Percentiles rank a stretch among this genome's conserved stretches.
phyloP scores from a whole-genome alignment of 2,797 vertebrate species.

The Parauchenoglanis punctatus region DNA sequence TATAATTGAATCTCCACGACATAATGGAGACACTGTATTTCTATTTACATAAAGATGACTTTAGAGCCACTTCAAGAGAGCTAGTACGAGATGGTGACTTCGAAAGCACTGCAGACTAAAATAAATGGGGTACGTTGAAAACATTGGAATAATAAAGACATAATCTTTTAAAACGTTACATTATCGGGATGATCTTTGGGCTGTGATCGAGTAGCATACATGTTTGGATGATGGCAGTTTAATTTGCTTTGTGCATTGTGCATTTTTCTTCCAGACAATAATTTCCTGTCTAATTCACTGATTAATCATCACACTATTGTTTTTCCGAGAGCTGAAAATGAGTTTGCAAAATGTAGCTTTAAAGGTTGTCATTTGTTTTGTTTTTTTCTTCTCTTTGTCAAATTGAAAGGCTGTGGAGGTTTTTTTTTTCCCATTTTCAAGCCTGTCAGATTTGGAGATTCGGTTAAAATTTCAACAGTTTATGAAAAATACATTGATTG shows the following conservation, averaged over 20 bases:
- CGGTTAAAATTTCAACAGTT: conserved; percentile 63
- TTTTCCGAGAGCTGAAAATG: neutral
- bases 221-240: neutral
- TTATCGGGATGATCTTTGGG: neutral
- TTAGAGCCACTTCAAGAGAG: neutral
- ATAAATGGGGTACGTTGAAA: conserved; percentile 14
- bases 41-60: conserved; percentile 35
- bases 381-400: conserved; percentile 12
- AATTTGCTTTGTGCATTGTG: neutral
- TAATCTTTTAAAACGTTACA: conserved; percentile 8
- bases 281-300: conserved; percentile 55
- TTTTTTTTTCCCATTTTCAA: neutral
- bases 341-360: conserved; percentile 41
- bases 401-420: neutral
- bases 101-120: neutral
- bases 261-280: conserved; percentile 34
- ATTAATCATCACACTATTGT: conserved; percentile 13
- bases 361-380: neutral
- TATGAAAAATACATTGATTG: conserved; percentile 60
- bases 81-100: neutral
- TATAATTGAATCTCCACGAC: conserved; percentile 39
- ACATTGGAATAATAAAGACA: neutral
- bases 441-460: conserved; percentile 51
- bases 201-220: neutral
- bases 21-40: conserved; percentile 16